Evolutionary conservation across 2,888 invertebrate species (phyloP), one percentile per base, ranked within the genome.

Genomic region (Cantharis flavilabris): DNA sequence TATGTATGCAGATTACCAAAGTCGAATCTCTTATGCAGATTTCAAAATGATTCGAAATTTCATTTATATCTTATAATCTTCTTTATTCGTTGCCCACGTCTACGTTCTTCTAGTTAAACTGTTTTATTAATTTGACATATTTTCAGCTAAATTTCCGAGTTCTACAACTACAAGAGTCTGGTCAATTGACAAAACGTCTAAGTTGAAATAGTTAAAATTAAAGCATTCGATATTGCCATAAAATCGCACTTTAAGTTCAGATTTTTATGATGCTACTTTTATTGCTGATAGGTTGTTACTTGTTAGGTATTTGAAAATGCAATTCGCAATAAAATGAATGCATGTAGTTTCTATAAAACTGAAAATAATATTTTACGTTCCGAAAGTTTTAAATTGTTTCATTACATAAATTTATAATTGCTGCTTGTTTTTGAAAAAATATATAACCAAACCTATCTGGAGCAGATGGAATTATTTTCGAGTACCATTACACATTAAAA

Each of bases 1-100:
- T 82, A 82, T 80, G 82, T 81, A 82, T 82, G 81, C 80, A 82
- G 82, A 82, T 82, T 82, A 79, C 77, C 75, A 67, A 30, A 69
- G 76, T 74, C 75, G 78, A 80, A 80, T 80, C 79, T 81, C 77
- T 70, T 76, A 76, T 77, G 72, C 77, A 63, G 78, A 76, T 76
- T 76, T 73, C 69, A 69, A 75, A 20, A 71, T 63, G 74, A 75
- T 75, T 74, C 69, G 75, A 75, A 49, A 69, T 62, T 72, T 75
- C 77, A 65, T 77, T 77, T 72, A 72, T 71, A 63, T 69, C 67
- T 75, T 71, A 70, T 77, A 77, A 77, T 77, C 75, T 73, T 49
- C 20, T 67, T 62, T 69, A 65, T 26, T 49, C 75, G 65, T 75
- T 74, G 49, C 62, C 23, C 23, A 23, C 65, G 9, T 67, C 65